Evolutionary conservation across 2,113 vertebrate species (phyloP), one percentile per base, ranked within the genome.

Genomic region (Syngnathus typhle): DNA sequence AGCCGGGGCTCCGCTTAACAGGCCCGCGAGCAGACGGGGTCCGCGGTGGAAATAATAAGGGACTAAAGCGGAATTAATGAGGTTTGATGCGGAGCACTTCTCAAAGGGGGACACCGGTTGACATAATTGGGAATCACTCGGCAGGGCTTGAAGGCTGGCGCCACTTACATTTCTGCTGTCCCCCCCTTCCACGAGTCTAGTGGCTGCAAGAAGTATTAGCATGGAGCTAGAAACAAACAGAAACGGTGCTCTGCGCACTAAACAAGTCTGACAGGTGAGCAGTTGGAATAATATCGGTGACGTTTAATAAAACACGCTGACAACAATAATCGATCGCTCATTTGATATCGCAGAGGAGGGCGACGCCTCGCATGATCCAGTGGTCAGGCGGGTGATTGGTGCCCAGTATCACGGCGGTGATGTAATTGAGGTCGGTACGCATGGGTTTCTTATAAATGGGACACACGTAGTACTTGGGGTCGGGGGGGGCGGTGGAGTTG

Each of bases 301-400:
- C 18, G 39, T 60, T 60, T 60, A 19, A 60, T 39, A 19, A 19
- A 70, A 6, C 23, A 32, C 58, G 51, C 7, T 60, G 58, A 38
- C 32, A 38, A 43, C n/a, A 18, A 41, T 11, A 9, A 11, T 37
- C 3, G 11, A 55, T 55, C 27, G 21, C 60, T 88, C 85, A 95
- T 67, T 93, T 93, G 65, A 94, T 90, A 70, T 95, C 92, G 67
- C 95, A 96, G 10, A 96, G 90, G 72, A 95, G 90, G 1, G 94
- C 94, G 1, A 95, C 95, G 0, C 94, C 94, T 32, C 93, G 91
- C 36, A 95, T 75, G 56, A 95, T 90, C 94, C 94, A 96, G 76
- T 96, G 94, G 56, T 94, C 94, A 0, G 93, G 91, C 12, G 88
- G 64, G 65, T 92, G 82, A 5, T 65, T 15, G 0, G 92, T 94